Conservation (phyloP, 2,888 invertebrate species). For the Chromoteleia sp. region DNA sequence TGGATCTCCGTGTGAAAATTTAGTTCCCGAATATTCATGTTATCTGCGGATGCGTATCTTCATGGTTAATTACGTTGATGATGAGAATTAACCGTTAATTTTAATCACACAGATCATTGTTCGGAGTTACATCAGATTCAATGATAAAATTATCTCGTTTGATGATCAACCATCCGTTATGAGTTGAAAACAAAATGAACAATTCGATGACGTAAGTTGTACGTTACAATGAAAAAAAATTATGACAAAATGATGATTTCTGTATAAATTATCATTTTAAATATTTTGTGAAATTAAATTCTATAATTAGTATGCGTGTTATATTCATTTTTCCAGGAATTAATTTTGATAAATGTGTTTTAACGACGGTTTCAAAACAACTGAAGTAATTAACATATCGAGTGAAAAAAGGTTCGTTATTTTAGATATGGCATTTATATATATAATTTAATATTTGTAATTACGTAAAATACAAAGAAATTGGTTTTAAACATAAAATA, state of each 20-base stretch:
- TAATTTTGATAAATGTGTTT: slow-evolving; percentile 1
- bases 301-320: slow-evolving; percentile 7
- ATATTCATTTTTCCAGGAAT: slow-evolving; percentile 3
- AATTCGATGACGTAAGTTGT: slow-evolving; percentile 22
- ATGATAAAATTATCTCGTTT: slow-evolving; percentile 51
- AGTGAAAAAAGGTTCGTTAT: neutral
- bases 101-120: slow-evolving; percentile 61
- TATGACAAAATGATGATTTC: slow-evolving; percentile 27
- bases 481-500: neutral
- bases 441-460: neutral
- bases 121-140: slow-evolving; percentile 52
- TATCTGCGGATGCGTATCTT: slow-evolving; percentile 40
- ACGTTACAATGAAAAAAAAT: slow-evolving; percentile 3
- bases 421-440: neutral
- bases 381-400: neutral
- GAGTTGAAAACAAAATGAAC: slow-evolving; percentile 22
- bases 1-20: slow-evolving; percentile 43
- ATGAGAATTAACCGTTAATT: slow-evolving; percentile 62
- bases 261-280: slow-evolving; percentile 25
- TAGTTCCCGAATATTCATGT: slow-evolving; percentile 37
- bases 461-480: neutral
- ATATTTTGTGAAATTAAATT: neutral
- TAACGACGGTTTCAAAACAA: neutral
- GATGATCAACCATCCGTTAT: slow-evolving; percentile 42
- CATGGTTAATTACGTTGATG: slow-evolving; percentile 54